Evolutionary conservation across 2,888 invertebrate genomes (phyloP).

Genomic region (Hypercompe scribonia): DNA sequence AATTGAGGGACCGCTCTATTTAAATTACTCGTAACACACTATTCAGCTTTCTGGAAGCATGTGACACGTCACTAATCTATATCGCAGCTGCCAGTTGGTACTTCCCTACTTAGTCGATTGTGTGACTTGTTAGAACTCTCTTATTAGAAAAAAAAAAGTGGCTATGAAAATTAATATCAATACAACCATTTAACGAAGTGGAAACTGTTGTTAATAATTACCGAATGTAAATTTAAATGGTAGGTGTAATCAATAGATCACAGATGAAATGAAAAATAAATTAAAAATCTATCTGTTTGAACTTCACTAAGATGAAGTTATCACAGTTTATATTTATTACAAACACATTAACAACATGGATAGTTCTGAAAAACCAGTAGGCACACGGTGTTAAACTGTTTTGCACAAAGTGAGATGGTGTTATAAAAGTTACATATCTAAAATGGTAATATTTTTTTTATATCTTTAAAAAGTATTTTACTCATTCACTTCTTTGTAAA

Average conservation of each 20-base stretch:
- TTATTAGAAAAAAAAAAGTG: constrained; percentile 3
- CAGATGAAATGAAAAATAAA: constrained; percentile 20
- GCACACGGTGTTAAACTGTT: constrained; percentile 18
- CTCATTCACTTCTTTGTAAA: constrained; percentile 31
- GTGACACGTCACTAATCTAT: constrained; percentile 83
- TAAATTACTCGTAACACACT: constrained; percentile 83
- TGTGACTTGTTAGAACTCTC: constrained; percentile 3
- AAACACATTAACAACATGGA: constrained; percentile 24
- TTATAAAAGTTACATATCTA: constrained; percentile 37
- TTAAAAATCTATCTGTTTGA: constrained; percentile 30
- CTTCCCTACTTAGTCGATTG: constrained; percentile 19
- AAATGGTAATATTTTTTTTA: constrained; percentile 35
- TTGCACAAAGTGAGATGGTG: constrained; percentile 15
- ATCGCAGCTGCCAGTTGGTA: constrained; percentile 55
- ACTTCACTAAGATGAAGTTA: constrained; percentile 32
- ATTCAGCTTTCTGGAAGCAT: constrained; percentile 85
- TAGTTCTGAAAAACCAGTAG: constrained; percentile 28
- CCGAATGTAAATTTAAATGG: constrained; percentile 16
- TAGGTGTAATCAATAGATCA: constrained; percentile 14
- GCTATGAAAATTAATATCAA: constrained; percentile 13
- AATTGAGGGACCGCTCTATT: constrained; percentile 86
- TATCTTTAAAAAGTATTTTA: constrained; percentile 22
- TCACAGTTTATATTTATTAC: constrained; percentile 23
- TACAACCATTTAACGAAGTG: constrained; percentile 13
- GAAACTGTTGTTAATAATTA: constrained; percentile 14